Base-by-base conservation (phyloP, 1,140 invertebrate genomes). In the Drosophila seguyi region DNA sequence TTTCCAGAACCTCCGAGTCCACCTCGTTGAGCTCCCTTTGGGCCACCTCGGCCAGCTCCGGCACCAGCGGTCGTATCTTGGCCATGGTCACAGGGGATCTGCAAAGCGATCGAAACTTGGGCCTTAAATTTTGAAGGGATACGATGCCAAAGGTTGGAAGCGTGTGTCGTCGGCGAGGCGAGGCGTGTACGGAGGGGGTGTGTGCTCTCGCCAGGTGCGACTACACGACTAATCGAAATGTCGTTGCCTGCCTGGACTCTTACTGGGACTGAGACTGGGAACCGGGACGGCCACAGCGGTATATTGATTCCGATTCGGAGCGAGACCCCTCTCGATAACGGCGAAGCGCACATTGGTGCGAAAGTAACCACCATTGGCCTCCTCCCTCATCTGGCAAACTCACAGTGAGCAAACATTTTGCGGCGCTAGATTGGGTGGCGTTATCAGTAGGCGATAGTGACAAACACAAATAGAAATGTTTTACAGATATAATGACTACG, bases 1-100 rank as follows among this genome's bases (percentile, higher is more conserved):
- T 94, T 13, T 92, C 82, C 7, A 80, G 75, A 11, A 94, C 88
- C 14, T 92, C 83, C 0, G 93, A 88, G 4, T 94, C 93, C 63
- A 94, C 94, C 88, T 96, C 95, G 38, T 94, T 93, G 13, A 95
- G 80, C 76, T 95, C 93, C 3, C 93, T 90, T 56, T 93, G 93
- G 14, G 95, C 95, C 73, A 94, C 92, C 72, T 93, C 84, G 39
- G 93, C 93, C 78, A 94, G 86, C 59, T 93, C 94, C 13, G 93
- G 91, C 48, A 71, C 79, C 36, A 94, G 73, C 71, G 93, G 69
- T 55, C 94, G 93, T 66, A 94, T 81, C 78, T 93, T 93, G 63
- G 79, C 66, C 92, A 92, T 92, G 27, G 56, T 86, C 52, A 57
- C 36, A 53, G 41, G 71, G n/a, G 44, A 65, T 44, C 76, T 79